Conservation (phyloP, 2,113 vertebrate genomes). For the Megalops atlanticus region DNA sequence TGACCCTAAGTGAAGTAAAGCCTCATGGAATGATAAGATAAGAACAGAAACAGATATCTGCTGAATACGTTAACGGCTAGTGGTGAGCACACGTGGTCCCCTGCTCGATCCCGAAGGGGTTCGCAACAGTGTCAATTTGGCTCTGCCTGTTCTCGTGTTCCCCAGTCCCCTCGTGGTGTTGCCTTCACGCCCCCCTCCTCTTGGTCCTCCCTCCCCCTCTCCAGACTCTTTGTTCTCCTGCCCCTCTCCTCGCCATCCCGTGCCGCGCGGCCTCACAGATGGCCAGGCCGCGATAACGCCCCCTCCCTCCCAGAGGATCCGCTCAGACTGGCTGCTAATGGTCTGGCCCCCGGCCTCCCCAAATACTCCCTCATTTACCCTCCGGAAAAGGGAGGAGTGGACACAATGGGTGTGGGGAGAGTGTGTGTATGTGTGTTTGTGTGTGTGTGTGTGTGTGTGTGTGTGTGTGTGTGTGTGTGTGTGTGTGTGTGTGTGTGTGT, state of each 20-base stretch:
- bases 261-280: neutral
- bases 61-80: no score
- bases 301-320: slow-evolving; percentile 3
- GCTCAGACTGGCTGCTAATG: slow-evolving; percentile 11
- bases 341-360: neutral
- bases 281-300: slow-evolving; percentile 8
- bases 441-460: neutral
- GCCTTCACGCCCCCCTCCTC: slow-evolving; percentile 20
- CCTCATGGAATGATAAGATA: neutral
- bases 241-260: neutral
- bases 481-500: neutral
- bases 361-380: neutral
- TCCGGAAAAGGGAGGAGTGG: rapidly evolving
- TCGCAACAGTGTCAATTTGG: neutral
- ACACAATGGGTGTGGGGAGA: neutral
- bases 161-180: slow-evolving; percentile 24
- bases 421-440: neutral
- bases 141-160: slow-evolving; percentile 20
- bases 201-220: slow-evolving; percentile 12
- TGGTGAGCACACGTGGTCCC: no score
- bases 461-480: neutral
- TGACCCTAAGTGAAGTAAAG: neutral
- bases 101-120: neutral
- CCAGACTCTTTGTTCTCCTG: slow-evolving; percentile 33
- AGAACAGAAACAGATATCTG: neutral